These are phyloP conservation scores for Acyrthosiphon pisum DNA, from an alignment of 1,140 invertebrate species.

Conservation along the genomic window DNA sequence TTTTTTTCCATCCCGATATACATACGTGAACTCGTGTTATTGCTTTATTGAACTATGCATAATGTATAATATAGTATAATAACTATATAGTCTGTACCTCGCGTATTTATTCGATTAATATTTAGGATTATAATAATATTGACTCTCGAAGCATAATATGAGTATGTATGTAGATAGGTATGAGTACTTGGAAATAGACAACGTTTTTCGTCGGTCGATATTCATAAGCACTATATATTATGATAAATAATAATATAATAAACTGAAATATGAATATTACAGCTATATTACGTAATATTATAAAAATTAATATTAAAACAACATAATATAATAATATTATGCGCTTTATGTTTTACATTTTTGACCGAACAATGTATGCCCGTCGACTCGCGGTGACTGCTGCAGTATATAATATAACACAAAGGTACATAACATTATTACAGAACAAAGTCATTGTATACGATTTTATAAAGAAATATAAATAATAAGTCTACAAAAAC, in stretches of 20 bases:
- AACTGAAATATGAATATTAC: not conserved
- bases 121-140: not conserved
- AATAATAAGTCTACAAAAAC: conserved; percentile 21
- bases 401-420: not conserved
- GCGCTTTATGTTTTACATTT: not conserved
- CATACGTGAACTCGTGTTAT: not conserved
- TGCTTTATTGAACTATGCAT: not conserved
- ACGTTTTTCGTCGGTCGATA: not conserved
- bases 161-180: not conserved
- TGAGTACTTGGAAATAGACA: not conserved
- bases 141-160: not conserved
- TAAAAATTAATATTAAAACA: not conserved
- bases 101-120: not conserved
- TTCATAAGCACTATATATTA: not conserved
- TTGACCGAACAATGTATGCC: not conserved
- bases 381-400: not conserved
- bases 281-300: not conserved
- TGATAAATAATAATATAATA: not conserved
- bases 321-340: not conserved
- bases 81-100: not conserved
- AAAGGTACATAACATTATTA: not conserved
- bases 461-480: conserved; percentile 6
- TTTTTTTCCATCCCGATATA: not conserved
- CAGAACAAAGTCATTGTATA: not conserved
- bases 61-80: too few relatives aligned